These are phyloP conservation scores for Protosalanx chinensis DNA, from an alignment of 2,797 vertebrate species.

Conservation along the genomic window DNA sequence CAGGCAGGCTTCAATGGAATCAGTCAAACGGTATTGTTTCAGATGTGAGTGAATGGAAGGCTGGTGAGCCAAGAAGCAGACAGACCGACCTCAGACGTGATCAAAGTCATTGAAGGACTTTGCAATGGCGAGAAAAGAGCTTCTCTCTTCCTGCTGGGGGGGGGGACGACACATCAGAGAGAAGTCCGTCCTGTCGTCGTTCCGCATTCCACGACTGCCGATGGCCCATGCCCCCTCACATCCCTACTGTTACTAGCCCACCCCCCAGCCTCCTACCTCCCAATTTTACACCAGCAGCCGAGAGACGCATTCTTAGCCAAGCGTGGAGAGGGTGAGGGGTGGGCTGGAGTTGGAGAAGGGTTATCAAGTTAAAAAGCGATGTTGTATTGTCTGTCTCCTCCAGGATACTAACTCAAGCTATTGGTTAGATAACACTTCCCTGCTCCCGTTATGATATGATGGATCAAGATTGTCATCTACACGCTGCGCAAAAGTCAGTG, in stretches of 20 bases:
- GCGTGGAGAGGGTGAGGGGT: background rate
- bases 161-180: conserved; percentile 38
- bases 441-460: background rate
- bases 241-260: background rate
- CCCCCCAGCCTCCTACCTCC: background rate
- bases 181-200: conserved; percentile 25
- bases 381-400: background rate
- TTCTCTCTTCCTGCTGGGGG: conserved; percentile 14
- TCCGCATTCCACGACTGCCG: conserved; percentile 12
- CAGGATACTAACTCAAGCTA: background rate
- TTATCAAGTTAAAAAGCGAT: conserved; percentile 2
- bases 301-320: background rate
- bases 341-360: background rate
- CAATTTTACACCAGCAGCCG: background rate
- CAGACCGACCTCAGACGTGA: conserved; percentile 10
- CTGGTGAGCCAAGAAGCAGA: conserved; percentile 6
- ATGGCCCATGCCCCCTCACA: background rate
- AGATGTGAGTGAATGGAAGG: background rate
- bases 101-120: conserved; percentile 38
- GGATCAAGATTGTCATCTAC: background rate
- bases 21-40: conserved; percentile 20
- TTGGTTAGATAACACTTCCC: background rate
- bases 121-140: conserved; percentile 32
- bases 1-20: conserved; percentile 13
- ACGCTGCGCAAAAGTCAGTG: too few species aligned